Evolutionary conservation across 2,113 vertebrate species (phyloP), one percentile per base, ranked within the genome.

Genomic region (Eleginops maclovinus): DNA sequence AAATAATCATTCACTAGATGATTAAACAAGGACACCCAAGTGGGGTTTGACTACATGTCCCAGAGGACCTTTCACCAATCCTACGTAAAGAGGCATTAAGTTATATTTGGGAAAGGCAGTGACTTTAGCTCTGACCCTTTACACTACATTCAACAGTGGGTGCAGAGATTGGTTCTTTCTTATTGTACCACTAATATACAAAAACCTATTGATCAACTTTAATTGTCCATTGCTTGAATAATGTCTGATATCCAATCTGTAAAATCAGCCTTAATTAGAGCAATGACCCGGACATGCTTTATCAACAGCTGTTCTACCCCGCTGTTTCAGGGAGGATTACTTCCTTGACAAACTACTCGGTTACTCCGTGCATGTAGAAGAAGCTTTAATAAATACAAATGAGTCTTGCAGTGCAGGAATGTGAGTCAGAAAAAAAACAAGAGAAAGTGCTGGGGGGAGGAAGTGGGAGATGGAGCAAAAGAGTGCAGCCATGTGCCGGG

Each of bases 401-500:
- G 15, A 84, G 72, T 60, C 53, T 62, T 77, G 64, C 47, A 77
- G 47, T 17, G 55, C 66, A 82, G 82, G 66, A 84, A 79, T 86
- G 69, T 1, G 77, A 88, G 51, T 62, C 56, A 70, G 72, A 76
- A 50, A 71, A 86, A 86, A 72, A 71, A 31, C 59, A 40, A 12
- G 73, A 47, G 19, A 31, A 56, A 22, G 50, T 19, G 1, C 54
- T 2, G 22, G 24, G 16, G n/a, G 60, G 54, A 53, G 43, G 12
- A 51, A 43, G 54, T 47, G 65, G 31, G 24, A 47, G 40, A 54
- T 26, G 17, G 60, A 72, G 73, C 21, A 77, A 83, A 75, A 82
- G 65, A 83, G 81, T 77, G 70, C 82, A 81, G 72, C 84, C 86
- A 85, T 89, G 84, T 88, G 64, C 62, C 58, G 80, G 79, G 68